Base-by-base conservation (phyloP, 2,888 invertebrate genomes). In the Drosophila mulleri region DNA sequence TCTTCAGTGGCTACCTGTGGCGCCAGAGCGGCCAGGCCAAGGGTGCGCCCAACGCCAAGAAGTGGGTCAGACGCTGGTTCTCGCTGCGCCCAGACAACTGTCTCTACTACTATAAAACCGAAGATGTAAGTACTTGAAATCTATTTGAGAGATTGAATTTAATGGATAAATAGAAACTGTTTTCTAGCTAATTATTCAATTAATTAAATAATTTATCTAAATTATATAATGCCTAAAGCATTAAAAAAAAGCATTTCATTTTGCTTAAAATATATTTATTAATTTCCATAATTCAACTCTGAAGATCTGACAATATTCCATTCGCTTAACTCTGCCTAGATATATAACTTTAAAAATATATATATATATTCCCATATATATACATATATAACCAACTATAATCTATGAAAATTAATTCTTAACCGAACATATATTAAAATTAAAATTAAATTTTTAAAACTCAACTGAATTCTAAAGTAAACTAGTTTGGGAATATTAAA, bases 101-200 rank as follows among this genome's bases (percentile, higher is more conserved):
- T 93, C 94, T 98, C 74, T 98, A 98, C 93, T 98, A 97, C 93
- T 98, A 98, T 94, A 98, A 98, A 94, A 96, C 96, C 88, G 97
- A 98, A 93, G 94, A 96, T 93, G 98, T 98, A 93, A 94, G 95
- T 94, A 4, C 1, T 14, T 45, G 3, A 14, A 18, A 44, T 14
- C 2, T 53, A 3, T 4, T 29, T 23, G 26, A n/a, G 20, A 0
- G 8, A 2, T 32, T 26, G 0, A 26, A n/a, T n/a, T n/a, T n/a
- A n/a, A n/a, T n/a, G n/a, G n/a, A n/a, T n/a, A n/a, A n/a, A n/a
- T n/a, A n/a, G n/a, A n/a, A n/a, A n/a, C n/a, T n/a, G n/a, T n/a
- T n/a, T n/a, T 26, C 26, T 4, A 26, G 26, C 26, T 26, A 23
- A 23, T 23, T 23, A 23, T 23, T 23, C 23, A 23, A 23, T 23